Evolutionary conservation across 2,888 invertebrate genomes (phyloP).

Genomic region (Spilosoma lubricipeda): DNA sequence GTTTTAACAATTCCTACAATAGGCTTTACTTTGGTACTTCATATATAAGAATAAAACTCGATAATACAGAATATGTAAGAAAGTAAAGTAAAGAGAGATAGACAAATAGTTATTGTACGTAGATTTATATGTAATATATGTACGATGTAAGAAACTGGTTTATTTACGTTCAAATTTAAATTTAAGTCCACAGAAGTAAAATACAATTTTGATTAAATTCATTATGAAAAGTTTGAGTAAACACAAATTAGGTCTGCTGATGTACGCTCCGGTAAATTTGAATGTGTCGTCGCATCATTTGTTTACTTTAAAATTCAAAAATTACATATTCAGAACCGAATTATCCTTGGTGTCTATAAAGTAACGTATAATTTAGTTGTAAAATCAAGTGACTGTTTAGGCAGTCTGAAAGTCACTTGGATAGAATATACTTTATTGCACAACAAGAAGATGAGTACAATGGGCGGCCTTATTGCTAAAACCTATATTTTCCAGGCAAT

Average conservation of each 20-base stretch:
- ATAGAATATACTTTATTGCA: too few species aligned
- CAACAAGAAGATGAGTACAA: too few species aligned
- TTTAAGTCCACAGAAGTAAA: neutral
- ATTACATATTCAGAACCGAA: neutral
- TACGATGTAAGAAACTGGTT: too few species aligned
- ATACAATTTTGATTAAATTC: constrained; percentile 1
- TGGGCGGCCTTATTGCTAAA: too few species aligned
- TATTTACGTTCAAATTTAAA: neutral
- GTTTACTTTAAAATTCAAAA: neutral
- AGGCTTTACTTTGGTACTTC: too few species aligned
- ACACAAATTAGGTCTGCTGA: neutral
- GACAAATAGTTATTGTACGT: neutral
- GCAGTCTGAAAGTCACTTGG: too few species aligned
- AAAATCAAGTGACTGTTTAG: neutral
- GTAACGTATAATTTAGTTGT: neutral
- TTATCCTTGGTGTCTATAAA: neutral
- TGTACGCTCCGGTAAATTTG: neutral
- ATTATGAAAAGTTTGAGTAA: neutral
- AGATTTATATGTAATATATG: neutral
- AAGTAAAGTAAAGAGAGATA: neutral
- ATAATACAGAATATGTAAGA: too few species aligned
- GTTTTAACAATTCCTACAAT: too few species aligned
- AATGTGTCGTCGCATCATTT: neutral
- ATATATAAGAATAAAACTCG: too few species aligned
- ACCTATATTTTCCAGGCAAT: too few species aligned